Evolutionary conservation across 92 coral and sea anemone species (phyloP).

Genomic region (Phenganax stokvisi): DNA sequence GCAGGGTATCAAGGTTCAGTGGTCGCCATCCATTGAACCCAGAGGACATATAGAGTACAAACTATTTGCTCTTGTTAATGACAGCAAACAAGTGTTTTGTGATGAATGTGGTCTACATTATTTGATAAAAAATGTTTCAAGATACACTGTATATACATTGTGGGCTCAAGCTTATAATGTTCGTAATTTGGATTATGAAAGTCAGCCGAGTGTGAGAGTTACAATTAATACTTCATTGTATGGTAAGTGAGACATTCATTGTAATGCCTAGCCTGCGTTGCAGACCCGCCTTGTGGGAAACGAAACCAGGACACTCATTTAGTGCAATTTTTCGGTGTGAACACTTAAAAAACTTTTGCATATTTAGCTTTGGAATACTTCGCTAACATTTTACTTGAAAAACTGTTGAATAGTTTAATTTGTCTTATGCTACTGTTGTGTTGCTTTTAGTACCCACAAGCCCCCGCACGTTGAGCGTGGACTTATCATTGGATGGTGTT

Average conservation of each 20-base stretch:
- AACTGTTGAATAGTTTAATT: too few species aligned
- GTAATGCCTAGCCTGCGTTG: too few species aligned
- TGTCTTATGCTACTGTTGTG: neutral
- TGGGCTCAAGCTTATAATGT: slow-evolving; percentile 10
- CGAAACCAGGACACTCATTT: neutral
- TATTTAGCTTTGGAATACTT: neutral
- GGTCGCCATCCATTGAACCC: neutral
- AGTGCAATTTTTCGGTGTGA: neutral
- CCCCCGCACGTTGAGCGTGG: slow-evolving; percentile 4
- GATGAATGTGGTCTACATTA: slow-evolving; percentile 9
- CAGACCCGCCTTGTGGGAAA: neutral
- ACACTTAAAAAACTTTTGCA: neutral
- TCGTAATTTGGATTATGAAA: slow-evolving; percentile 9
- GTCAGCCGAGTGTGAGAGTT: neutral
- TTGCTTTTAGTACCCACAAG: slow-evolving; percentile 3
- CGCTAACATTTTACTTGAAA: neutral
- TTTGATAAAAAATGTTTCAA: neutral
- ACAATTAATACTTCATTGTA: neutral
- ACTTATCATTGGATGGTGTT: slow-evolving; percentile 10
- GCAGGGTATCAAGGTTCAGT: slow-evolving; percentile 5
- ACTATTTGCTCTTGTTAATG: slow-evolving; percentile 1
- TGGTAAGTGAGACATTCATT: neutral
- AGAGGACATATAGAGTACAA: slow-evolving; percentile 23
- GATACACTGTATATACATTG: neutral
- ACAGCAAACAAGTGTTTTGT: slow-evolving; percentile 1